These are phyloP conservation scores for Zaprionus nigranus DNA, from an alignment of 1,140 invertebrate genomes.

Conservation along the genomic window DNA sequence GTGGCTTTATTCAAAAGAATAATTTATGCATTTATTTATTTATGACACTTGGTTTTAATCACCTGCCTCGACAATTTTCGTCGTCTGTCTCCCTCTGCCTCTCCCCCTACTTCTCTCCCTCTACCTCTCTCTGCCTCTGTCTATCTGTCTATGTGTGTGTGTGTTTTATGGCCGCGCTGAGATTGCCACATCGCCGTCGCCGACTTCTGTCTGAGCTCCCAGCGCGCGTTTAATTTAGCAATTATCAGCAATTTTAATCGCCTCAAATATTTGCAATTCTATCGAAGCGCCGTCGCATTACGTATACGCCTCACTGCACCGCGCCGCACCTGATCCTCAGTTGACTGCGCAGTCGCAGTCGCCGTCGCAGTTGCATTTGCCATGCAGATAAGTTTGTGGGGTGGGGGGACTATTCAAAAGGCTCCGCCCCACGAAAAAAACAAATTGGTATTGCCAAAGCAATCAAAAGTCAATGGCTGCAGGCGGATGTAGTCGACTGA, in stretches of 20 bases:
- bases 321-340: no score
- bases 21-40: slow-evolving; percentile 83
- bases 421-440: slow-evolving; percentile 35
- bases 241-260: slow-evolving; percentile 80
- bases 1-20: slow-evolving; percentile 66
- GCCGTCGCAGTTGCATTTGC: not conserved
- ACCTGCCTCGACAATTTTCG: slow-evolving; percentile 72
- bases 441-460: slow-evolving; percentile 58
- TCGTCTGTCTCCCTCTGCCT: slow-evolving; percentile 5
- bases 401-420: not conserved
- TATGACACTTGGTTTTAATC: slow-evolving; percentile 83
- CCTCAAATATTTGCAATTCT: slow-evolving; percentile 80
- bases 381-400: slow-evolving; percentile 22
- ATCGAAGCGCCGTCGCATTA: slow-evolving; percentile 74
- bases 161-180: slow-evolving; percentile 8
- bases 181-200: slow-evolving; percentile 11
- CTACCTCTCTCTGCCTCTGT: slow-evolving; percentile 1
- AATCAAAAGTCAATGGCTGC: not conserved
- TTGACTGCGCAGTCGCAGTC: not conserved
- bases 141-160: slow-evolving; percentile 24
- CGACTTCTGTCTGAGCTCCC: slow-evolving; percentile 51
- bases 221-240: slow-evolving; percentile 80
- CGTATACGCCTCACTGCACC: slow-evolving; percentile 57
- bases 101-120: not conserved
- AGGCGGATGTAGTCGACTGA: not conserved